Percentiles rank a stretch among this genome's conserved stretches.
phyloP scores from a whole-genome alignment of 2,888 invertebrate species.

The Polyommatus icarus region DNA sequence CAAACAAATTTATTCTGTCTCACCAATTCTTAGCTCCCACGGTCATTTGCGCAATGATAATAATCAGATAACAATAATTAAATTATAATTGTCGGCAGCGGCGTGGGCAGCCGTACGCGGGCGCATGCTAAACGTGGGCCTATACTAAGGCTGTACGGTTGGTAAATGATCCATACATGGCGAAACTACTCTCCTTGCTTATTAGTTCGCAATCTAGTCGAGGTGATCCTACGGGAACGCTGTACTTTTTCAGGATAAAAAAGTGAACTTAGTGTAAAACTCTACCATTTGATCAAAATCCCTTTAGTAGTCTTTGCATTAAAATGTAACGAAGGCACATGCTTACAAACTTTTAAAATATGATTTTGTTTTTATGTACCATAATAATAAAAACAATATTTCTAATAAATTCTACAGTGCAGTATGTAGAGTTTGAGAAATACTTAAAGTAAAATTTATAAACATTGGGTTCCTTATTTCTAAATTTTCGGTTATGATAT shows the following conservation, averaged over 20 bases:
- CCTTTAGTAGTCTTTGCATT: no score
- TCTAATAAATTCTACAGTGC: no score
- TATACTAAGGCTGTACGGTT: not conserved
- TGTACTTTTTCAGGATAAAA: not conserved
- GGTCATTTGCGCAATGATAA: slow-evolving; percentile 3
- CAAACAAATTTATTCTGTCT: not conserved
- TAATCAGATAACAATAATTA: slow-evolving; percentile 42
- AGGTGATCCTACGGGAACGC: not conserved
- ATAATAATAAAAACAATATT: no score
- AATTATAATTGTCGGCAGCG: slow-evolving; percentile 18
- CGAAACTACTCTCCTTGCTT: not conserved
- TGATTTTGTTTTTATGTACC: no score
- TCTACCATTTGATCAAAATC: no score
- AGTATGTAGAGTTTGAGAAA: no score
- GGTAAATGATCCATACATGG: not conserved
- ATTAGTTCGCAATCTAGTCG: not conserved
- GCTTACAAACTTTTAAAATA: no score
- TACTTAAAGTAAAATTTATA: no score
- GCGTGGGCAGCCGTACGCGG: slow-evolving; percentile 33
- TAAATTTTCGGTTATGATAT: no score
- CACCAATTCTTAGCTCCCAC: not conserved
- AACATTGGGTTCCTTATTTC: no score
- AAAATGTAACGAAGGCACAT: no score
- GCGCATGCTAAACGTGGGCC: slow-evolving; percentile 38
- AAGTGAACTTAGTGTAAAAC: no score